Percentiles rank a stretch among this genome's conserved stretches.
Conservation (phyloP, 2,888 invertebrate species). For the Saturnia pavonia region DNA sequence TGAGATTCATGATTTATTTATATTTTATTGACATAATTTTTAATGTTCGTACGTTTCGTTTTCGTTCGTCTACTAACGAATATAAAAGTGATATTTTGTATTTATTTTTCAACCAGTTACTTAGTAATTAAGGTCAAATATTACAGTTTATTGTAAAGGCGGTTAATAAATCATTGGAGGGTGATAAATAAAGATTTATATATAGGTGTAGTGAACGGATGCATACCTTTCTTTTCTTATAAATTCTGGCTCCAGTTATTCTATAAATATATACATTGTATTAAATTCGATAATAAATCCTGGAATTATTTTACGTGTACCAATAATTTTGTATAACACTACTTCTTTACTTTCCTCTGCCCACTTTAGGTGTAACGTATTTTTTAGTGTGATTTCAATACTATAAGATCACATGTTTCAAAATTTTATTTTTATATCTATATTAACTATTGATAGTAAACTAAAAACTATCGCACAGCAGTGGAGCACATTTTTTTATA, state of each 20-base stretch:
- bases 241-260: not conserved
- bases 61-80: too few relatives aligned
- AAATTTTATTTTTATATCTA: not conserved
- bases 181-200: constrained; percentile 1
- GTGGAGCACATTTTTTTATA: not conserved
- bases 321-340: not conserved
- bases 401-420: not conserved
- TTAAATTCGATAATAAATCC: too few relatives aligned
- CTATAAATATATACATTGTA: not conserved
- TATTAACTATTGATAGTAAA: too few relatives aligned
- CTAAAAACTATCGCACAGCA: not conserved
- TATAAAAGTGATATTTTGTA: not conserved
- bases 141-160: not conserved
- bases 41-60: too few relatives aligned
- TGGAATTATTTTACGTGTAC: not conserved
- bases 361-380: not conserved
- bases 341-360: not conserved
- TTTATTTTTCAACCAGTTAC: constrained; percentile 6
- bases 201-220: not conserved
- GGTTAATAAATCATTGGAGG: not conserved
- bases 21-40: too few relatives aligned
- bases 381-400: not conserved
- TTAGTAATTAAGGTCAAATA: not conserved
- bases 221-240: not conserved
- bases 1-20: too few relatives aligned